phyloP scores from a whole-genome alignment of 2,113 vertebrate species.

The Pampusana beccarii region DNA sequence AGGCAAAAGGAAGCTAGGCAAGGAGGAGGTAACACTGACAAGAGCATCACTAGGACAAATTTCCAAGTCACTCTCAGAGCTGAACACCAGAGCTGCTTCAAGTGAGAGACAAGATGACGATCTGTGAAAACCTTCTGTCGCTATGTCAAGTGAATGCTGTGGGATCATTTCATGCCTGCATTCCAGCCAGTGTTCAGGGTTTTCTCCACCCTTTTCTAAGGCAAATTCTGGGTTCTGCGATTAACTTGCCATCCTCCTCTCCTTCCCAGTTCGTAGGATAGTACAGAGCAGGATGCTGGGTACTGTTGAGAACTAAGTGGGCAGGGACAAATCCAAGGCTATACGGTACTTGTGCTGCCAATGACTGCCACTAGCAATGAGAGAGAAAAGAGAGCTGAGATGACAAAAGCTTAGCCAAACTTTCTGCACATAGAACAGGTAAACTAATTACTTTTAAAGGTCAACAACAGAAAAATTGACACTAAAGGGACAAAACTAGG shows the following conservation, averaged over 20 bases:
- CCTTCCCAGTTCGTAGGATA: not conserved
- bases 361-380: not conserved
- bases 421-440: not conserved
- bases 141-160: not conserved
- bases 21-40: not conserved
- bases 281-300: not conserved
- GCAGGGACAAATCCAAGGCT: not conserved
- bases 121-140: slow-evolving; percentile 33
- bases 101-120: slow-evolving; percentile 52
- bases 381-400: not conserved
- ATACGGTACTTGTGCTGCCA: not conserved
- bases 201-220: not conserved
- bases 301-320: not conserved
- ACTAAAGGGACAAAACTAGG: not conserved
- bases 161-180: slow-evolving; percentile 38
- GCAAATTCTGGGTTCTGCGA: not conserved
- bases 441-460: not conserved
- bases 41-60: slow-evolving; percentile 27
- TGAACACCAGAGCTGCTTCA: slow-evolving; percentile 2
- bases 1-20: not conserved
- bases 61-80: slow-evolving; percentile 19
- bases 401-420: not conserved
- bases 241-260: not conserved
- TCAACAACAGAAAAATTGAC: not conserved
- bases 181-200: not conserved